Evolutionary conservation across 2,113 vertebrate genomes (phyloP), one percentile per base, ranked within the genome.

Genomic region (Piaya cayana): DNA sequence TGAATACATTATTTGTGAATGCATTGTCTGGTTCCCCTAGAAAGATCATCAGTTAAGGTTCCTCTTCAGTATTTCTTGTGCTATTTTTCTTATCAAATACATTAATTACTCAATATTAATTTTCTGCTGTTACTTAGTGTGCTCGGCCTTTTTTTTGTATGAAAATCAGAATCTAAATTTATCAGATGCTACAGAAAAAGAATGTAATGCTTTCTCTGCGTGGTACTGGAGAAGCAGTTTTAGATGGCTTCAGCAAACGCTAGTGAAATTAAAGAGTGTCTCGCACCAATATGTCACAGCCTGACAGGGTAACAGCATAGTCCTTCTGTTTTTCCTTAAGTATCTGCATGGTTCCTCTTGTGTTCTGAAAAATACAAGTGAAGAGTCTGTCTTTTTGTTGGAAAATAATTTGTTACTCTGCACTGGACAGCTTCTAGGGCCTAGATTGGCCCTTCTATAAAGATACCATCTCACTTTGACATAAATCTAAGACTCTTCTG

Each of bases 171-270:
- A 53, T 43, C 39, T 49, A 32, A 89, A 65, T 71, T 43, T 7
- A 15, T 37, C 7, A 18, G 29, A 79, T 32, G 9, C 10, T 75
- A 49, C 6, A 87, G 43, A 63, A 34, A 72, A 87, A 69, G 20
- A 6, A 42, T 52, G 12, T 11, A 19, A 12, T 30, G 4, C 5
- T 84, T 91, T 45, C 39, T 67, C 42, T 0, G 0, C 29, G 9
- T 56, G 77, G 30, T 67, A 18, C 13, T 43, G 58, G 18, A 15
- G 8, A 78, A 86, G 4, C 26, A 60, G 6, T 60, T 90, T 86
- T 23, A 49, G 25, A 32, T 15, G 14, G 3, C 2, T 65, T 76
- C n/a, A 47, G 19, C 36, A 87, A 71, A 70, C 12, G 8, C 16
- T 32, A 11, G 7, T 32, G 37, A 70, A 37, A 69, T 59, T 63